Percentiles rank a stretch among this genome's conserved stretches.
phyloP scores from a whole-genome alignment of 2,797 vertebrate species.

The Knipowitschia caucasica region DNA sequence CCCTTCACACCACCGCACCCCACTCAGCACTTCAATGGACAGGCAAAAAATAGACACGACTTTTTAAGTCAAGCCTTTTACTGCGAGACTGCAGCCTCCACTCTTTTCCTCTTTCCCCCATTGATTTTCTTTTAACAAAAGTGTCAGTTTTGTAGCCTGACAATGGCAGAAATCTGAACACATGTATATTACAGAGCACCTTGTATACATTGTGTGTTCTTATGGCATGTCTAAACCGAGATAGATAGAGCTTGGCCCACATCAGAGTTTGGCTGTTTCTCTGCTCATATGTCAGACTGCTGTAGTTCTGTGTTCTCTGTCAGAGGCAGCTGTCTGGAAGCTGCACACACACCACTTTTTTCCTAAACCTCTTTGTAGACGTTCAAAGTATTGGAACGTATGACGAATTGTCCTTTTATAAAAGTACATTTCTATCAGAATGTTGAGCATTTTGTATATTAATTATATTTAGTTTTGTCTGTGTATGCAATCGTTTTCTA shows the following conservation, averaged over 20 bases:
- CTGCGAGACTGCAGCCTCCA: constrained; percentile 56
- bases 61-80: constrained; percentile 64
- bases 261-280: constrained; percentile 60
- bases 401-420: neutral
- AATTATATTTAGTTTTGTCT: too few species aligned
- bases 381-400: constrained; percentile 48
- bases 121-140: constrained; percentile 70
- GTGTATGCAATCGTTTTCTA: too few species aligned
- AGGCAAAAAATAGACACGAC: constrained; percentile 65
- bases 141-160: constrained; percentile 45
- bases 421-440: too few species aligned
- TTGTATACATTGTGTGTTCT: constrained; percentile 56
- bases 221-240: constrained; percentile 39
- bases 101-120: constrained; percentile 47
- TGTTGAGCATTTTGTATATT: too few species aligned
- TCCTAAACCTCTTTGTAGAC: constrained; percentile 65
- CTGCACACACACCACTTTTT: constrained; percentile 61
- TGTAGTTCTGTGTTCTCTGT: constrained; percentile 63
- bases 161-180: constrained; percentile 44
- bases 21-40: constrained; percentile 66
- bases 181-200: constrained; percentile 43
- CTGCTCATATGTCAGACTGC: constrained; percentile 55
- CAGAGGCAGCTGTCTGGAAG: constrained; percentile 57
- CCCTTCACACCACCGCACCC: constrained; percentile 48
- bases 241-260: constrained; percentile 50